phyloP scores from a whole-genome alignment of 2,113 vertebrate species.

The Ia io region DNA sequence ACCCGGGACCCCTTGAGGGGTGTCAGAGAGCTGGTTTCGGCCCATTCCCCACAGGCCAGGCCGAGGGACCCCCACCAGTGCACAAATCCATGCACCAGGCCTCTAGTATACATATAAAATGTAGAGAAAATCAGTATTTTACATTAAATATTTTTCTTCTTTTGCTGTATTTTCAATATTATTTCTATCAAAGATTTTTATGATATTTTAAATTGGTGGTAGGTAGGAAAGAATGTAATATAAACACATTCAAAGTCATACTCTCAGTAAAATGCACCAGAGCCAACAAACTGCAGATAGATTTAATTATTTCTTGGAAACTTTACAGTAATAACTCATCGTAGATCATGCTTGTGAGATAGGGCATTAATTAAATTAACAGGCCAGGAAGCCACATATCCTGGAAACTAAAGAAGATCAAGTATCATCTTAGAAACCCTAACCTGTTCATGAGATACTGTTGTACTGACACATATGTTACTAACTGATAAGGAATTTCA shows the following conservation, averaged over 20 bases:
- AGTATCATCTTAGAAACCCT: background rate
- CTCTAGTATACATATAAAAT: background rate
- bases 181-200: background rate
- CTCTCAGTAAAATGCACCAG: background rate
- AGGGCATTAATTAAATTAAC: background rate
- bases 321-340: background rate
- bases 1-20: no score
- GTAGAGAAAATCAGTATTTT: background rate
- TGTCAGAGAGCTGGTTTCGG: no score
- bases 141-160: background rate
- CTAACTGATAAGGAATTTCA: background rate
- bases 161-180: background rate
- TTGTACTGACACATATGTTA: background rate
- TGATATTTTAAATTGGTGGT: background rate
- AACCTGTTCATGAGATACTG: background rate
- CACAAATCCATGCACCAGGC: no score
- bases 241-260: background rate
- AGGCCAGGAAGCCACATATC: background rate
- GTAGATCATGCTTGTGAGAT: background rate
- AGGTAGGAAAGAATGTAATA: background rate
- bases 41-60: no score
- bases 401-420: background rate
- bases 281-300: background rate
- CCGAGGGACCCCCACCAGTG: no score
- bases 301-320: conserved; percentile 18